Evolutionary conservation across 2,888 invertebrate genomes (phyloP), one percentile per base, ranked within the genome.

Genomic region (Zootermopsis nevadensis): DNA sequence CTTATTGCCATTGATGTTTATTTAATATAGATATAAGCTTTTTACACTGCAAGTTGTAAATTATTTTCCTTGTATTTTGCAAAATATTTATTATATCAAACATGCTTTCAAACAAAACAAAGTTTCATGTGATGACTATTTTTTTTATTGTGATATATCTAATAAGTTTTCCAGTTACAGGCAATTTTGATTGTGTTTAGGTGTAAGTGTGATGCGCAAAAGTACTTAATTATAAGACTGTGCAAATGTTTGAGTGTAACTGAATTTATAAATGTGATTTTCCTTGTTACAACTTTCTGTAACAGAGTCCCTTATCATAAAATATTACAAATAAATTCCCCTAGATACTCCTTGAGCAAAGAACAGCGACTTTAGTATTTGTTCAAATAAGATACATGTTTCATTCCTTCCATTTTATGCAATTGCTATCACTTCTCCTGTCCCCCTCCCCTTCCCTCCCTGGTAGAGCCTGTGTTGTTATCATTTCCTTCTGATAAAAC

Each of bases 401-500:
- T 60, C 60, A 60, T 60, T 60, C 27, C 27, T 60, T 60, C 60
- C 27, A 48, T n/a, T 27, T 60, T 10, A 8, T 60, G 27, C 27
- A 27, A 1, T 60, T 15, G 1, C 27, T 60, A 60, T 60, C 60
- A 27, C n/a, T 12, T 60, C 24, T 60, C 60, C n/a, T 27, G n/a
- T 27, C n/a, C 60, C 60, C 60, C n/a, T 60, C 74, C 74, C 38
- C 74, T 33, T n/a, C 33, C 4, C 38, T n/a, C 74, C 42, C 33
- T 4, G 38, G 7, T 22, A 12, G 24, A 33, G 38, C 74, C 31
- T 38, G 38, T n/a, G n/a, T 35, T 74, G 38, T 42, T 74, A 74
- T 74, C 74, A 38, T 74, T 74, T 74, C 74, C 74, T 74, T n/a
- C n/a, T 74, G 74, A 74, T 74, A 74, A 74, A 0, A 33, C 8